Percentiles rank a stretch among this genome's conserved stretches.
Conservation (phyloP, 2,888 invertebrate genomes). For the Neocrepidodera transversa region DNA sequence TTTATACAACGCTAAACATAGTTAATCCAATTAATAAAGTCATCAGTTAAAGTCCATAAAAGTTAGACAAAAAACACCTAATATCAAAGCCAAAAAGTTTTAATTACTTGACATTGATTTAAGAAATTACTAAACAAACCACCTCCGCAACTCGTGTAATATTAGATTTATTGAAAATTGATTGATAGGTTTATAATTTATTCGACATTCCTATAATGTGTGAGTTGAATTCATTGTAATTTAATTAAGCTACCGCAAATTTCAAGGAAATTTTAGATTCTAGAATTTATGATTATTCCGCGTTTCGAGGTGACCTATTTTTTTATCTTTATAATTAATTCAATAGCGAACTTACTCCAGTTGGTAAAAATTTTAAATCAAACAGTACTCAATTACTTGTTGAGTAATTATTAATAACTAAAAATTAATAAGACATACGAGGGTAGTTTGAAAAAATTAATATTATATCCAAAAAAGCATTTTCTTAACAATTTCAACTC, state of each 20-base stretch:
- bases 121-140: neutral
- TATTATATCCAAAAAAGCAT: no score
- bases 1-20: no score
- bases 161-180: neutral
- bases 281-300: neutral
- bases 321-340: neutral
- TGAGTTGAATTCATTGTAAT: neutral
- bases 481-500: no score
- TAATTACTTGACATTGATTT: neutral
- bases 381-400: no score
- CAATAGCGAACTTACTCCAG: neutral
- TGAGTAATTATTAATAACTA: no score
- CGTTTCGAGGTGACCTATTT: neutral
- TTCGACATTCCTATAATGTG: constrained; percentile 1
- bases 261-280: neutral
- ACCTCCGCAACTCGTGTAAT: neutral
- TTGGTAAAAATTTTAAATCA: no score
- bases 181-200: neutral
- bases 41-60: no score
- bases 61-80: neutral
- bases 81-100: no score
- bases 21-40: no score
- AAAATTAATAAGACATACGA: no score
- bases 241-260: neutral
- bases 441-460: no score